phyloP scores from a whole-genome alignment of 2,888 invertebrate species.

The Perizoma flavofasciatum region DNA sequence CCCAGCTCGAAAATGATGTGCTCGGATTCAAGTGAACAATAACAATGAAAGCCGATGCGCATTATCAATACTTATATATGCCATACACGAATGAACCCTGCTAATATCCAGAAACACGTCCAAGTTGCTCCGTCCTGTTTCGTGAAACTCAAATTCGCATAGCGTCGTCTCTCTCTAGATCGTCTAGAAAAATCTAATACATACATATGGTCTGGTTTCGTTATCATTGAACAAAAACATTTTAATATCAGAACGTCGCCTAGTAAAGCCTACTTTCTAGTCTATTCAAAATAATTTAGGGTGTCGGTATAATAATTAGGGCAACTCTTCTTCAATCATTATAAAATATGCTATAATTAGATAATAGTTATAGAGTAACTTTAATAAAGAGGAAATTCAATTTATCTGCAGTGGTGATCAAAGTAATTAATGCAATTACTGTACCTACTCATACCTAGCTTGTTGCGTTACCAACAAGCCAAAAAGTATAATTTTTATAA shows the following conservation, averaged over 20 bases:
- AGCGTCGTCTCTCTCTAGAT: constrained; percentile 31
- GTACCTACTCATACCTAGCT: not conserved
- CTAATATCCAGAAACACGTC: constrained; percentile 45
- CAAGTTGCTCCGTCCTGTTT: constrained; percentile 31
- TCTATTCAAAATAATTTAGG: no score
- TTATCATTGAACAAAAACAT: no score
- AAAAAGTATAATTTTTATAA: not conserved
- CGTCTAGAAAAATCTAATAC: constrained; percentile 32
- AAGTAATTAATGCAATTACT: not conserved
- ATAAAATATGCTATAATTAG: not conserved
- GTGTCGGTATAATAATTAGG: no score
- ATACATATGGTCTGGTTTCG: not conserved
- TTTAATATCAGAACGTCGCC: no score
- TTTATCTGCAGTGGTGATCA: not conserved
- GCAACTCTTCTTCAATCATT: no score
- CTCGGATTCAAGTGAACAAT: constrained; percentile 53
- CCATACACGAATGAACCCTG: constrained; percentile 53
- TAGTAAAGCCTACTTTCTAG: no score
- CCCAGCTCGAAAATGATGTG: constrained; percentile 54
- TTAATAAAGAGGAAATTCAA: not conserved
- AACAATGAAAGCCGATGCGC: constrained; percentile 69
- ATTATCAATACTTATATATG: constrained; percentile 75
- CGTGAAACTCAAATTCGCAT: constrained; percentile 23
- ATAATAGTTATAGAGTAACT: no score
- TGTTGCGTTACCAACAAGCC: not conserved